Evolutionary conservation across 2,888 invertebrate species (phyloP), one percentile per base, ranked within the genome.

Genomic region (Oegoconia quadripuncta): DNA sequence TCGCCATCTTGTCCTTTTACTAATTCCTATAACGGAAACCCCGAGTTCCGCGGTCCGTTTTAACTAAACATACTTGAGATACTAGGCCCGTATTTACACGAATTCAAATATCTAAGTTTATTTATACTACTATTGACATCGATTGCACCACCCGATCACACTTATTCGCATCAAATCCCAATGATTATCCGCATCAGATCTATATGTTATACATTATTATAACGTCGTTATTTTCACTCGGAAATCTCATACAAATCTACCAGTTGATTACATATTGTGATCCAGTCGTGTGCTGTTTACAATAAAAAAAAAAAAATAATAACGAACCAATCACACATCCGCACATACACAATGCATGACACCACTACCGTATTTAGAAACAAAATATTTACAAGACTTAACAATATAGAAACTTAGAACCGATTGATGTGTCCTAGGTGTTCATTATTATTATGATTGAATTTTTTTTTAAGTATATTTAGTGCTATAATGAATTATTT

Each of bases 381-480:
- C 17, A 35, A 37, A 22, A 32, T 44, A 44, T 44, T 44, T 44
- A 44, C 44, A 44, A 35, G 11, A 38, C 44, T 44, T 37, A 40
- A 16, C 13, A 37, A 36, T 36, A 44, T 29, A 44, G 44, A 44
- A 44, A 39, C 41, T 39, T 36, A 41, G 33, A 41, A 44, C 44
- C 41, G 39, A 44, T 39, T 16, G 16, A 15, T 28, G 34, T 40
- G 22, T 29, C 12, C 37, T 34, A 36, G 17, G 20, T 26, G 32
- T 37, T 38, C n/a, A 9, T 34, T 34, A 20, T 39, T 42, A 39
- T 35, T 35, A 43, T 43, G 41, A 37, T 41, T 37, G n/a, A 12
- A 27, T 27, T 27, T 33, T 26, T 9, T 11, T 15, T 28, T 23
- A 30, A 28, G 17, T 32, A 31, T 22, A 30, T 13, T 14, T 13